These are phyloP conservation scores for Anoplius nigerrimus DNA, from an alignment of 2,888 invertebrate species.

Conservation along the genomic window DNA sequence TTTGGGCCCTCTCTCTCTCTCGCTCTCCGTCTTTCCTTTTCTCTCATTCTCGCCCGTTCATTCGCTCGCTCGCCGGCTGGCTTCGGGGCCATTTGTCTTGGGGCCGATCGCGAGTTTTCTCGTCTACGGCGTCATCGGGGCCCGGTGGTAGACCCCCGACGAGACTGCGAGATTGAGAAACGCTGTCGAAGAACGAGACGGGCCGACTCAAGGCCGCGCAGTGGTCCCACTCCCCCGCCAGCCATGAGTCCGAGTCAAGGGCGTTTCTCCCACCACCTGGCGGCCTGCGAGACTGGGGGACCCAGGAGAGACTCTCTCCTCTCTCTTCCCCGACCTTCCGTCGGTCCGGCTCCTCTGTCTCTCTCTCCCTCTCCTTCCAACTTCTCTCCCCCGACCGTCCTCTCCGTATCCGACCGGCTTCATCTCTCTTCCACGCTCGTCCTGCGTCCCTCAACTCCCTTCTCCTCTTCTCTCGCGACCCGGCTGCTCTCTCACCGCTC, in stretches of 20 bases:
- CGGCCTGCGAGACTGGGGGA: constrained; percentile 48
- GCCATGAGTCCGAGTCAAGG: constrained; percentile 71
- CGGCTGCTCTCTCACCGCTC: constrained; percentile 5
- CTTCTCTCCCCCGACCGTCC: neutral
- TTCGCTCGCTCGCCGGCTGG: constrained; percentile 6
- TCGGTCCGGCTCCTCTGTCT: neutral
- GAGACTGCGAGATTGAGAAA: constrained; percentile 68
- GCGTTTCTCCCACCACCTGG: constrained; percentile 60
- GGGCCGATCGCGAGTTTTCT: constrained; percentile 39
- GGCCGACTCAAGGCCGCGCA: constrained; percentile 71
- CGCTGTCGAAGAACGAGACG: constrained; percentile 70
- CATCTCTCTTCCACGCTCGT: constrained; percentile 12
- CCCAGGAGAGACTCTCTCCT: constrained; percentile 27
- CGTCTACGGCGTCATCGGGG: constrained; percentile 27
- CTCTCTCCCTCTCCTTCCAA: constrained; percentile 28
- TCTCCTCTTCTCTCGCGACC: neutral
- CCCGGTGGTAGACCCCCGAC: constrained; percentile 43
- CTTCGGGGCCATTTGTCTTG: neutral
- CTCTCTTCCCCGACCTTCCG: neutral
- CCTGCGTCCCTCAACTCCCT: constrained; percentile 15
- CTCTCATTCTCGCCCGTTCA: constrained; percentile 11
- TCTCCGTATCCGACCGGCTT: constrained; percentile 12
- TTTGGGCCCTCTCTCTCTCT: constrained; percentile 15
- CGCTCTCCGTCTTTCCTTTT: constrained; percentile 12
- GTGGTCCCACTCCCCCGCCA: constrained; percentile 70